These are phyloP conservation scores for Pissodes strobi DNA, from an alignment of 1,140 invertebrate species.

Conservation along the genomic window DNA sequence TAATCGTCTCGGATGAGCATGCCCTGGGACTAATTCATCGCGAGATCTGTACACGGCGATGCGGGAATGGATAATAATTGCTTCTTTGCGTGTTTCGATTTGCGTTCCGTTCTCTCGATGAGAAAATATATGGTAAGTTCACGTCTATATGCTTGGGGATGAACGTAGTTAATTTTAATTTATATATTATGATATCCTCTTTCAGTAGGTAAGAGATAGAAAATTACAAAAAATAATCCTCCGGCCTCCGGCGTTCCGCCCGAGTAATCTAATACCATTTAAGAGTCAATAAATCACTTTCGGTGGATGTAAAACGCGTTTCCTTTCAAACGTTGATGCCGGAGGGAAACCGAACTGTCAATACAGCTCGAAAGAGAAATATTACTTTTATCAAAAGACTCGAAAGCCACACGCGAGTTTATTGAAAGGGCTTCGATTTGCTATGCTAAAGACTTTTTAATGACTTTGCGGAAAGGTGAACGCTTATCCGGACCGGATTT, in stretches of 20 bases:
- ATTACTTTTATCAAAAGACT: neutral
- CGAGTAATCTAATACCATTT: neutral
- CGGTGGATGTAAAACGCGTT: neutral
- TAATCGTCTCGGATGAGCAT: slow-evolving; percentile 1
- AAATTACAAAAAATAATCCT: too few relatives aligned
- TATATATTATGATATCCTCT: too few relatives aligned
- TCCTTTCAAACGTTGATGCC: neutral
- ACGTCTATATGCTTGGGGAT: too few relatives aligned
- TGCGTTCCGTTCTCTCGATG: too few relatives aligned
- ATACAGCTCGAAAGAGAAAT: neutral
- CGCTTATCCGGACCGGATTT: too few relatives aligned
- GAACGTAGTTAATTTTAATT: too few relatives aligned
- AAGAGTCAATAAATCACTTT: neutral
- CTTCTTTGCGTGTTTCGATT: too few relatives aligned
- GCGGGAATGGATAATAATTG: too few relatives aligned
- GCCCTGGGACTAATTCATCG: neutral
- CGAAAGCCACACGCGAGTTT: neutral
- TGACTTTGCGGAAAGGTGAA: too few relatives aligned
- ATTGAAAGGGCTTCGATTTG: neutral
- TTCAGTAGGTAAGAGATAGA: too few relatives aligned
- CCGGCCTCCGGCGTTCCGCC: neutral
- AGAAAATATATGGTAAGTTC: too few relatives aligned
- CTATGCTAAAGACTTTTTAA: neutral
- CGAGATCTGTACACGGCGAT: too few relatives aligned
- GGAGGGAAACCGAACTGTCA: neutral